Conservation (phyloP, 2,888 invertebrate genomes). For the Patella depressa region DNA sequence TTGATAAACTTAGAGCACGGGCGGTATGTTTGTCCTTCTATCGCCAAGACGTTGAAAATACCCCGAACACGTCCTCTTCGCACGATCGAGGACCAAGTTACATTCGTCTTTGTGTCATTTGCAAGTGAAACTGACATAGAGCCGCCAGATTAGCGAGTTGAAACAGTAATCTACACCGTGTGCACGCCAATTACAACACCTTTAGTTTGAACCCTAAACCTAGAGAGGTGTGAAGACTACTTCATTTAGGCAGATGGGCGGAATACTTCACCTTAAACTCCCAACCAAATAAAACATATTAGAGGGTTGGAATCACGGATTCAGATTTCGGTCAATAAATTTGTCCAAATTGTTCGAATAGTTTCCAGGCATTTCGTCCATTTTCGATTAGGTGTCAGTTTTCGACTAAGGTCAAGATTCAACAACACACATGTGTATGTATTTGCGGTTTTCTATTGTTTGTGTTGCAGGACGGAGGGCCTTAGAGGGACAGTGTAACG, state of each 20-base stretch:
- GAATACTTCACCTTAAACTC: background rate
- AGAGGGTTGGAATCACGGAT: no score
- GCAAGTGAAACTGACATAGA: background rate
- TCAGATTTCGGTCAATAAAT: no score
- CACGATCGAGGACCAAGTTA: conserved; percentile 4
- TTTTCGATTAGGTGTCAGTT: no score
- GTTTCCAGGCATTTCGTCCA: no score
- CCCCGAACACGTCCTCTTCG: background rate
- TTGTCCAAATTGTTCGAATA: no score
- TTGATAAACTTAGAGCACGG: background rate
- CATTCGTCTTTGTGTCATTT: background rate
- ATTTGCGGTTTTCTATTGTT: no score
- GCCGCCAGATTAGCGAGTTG: background rate
- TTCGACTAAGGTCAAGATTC: no score
- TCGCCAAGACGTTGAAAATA: background rate
- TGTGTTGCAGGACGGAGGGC: no score
- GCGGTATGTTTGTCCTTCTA: conserved; percentile 3
- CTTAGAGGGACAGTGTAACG: no score
- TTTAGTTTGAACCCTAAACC: background rate
- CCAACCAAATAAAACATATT: no score
- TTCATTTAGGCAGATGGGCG: background rate
- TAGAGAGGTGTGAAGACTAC: background rate
- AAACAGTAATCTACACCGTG: background rate
- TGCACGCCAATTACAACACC: background rate
- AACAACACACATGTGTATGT: no score